Percentiles rank a stretch among this genome's conserved stretches.
Conservation (phyloP, 2,888 invertebrate genomes). For the Rugalucina vietnamica region DNA sequence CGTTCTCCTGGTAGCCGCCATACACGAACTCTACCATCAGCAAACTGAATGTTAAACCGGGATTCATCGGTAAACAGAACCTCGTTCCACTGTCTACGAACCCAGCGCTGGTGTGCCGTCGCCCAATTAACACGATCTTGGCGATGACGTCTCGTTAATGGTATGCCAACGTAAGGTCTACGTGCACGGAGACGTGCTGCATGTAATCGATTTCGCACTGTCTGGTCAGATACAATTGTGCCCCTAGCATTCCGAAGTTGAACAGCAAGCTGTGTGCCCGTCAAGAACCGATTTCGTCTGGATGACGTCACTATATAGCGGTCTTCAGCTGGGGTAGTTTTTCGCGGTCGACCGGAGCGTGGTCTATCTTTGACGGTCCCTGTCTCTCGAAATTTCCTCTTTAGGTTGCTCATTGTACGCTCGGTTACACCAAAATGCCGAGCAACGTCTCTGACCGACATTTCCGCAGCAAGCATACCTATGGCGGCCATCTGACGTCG, state of each 20-base stretch:
- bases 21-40: slow-evolving; percentile 30
- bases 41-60: slow-evolving; percentile 24
- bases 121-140: slow-evolving; percentile 5
- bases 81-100: slow-evolving; percentile 11
- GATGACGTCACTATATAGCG: slow-evolving; percentile 28
- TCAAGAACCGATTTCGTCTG: too few species aligned
- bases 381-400: too few species aligned
- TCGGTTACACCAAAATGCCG: slow-evolving; percentile 1
- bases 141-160: not conserved
- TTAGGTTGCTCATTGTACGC: slow-evolving; percentile 19
- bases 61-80: slow-evolving; percentile 34
- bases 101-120: not conserved
- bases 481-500: slow-evolving; percentile 5
- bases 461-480: slow-evolving; percentile 17
- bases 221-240: not conserved
- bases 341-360: slow-evolving; percentile 15
- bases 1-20: slow-evolving; percentile 30
- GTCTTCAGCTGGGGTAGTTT: slow-evolving; percentile 15
- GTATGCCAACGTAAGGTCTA: not conserved
- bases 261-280: too few species aligned
- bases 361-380: slow-evolving; percentile 17
- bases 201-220: not conserved
- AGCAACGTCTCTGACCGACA: slow-evolving; percentile 3
- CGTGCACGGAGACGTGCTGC: not conserved
- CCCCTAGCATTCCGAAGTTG: too few species aligned